phyloP scores from a whole-genome alignment of 2,888 invertebrate species.

The Pachydiplax longipennis region DNA sequence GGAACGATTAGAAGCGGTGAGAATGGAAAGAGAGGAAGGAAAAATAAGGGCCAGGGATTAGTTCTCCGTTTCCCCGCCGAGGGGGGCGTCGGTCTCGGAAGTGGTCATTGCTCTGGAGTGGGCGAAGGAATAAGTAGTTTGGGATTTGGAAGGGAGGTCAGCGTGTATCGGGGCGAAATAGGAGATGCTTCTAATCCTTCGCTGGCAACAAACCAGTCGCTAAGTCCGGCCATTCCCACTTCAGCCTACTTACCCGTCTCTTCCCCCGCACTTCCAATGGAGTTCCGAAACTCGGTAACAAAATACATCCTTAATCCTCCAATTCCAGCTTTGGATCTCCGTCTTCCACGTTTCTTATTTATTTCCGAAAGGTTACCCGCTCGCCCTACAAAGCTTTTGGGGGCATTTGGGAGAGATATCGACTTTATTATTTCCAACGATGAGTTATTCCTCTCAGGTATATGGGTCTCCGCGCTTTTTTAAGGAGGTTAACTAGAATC shows the following conservation, averaged over 20 bases:
- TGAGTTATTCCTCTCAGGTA: too few species aligned
- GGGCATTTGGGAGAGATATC: too few species aligned
- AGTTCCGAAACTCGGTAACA: slow-evolving; percentile 4
- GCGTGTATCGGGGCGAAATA: background rate
- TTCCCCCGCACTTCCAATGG: background rate
- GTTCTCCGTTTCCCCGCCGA: background rate
- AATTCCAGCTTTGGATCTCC: background rate
- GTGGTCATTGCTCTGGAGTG: background rate
- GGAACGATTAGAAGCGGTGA: background rate
- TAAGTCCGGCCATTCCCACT: slow-evolving; percentile 1
- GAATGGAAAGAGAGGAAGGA: background rate
- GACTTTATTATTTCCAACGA: too few species aligned
- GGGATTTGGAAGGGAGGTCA: background rate
- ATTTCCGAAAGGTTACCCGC: too few species aligned
- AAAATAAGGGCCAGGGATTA: background rate
- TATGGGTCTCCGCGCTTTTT: too few species aligned
- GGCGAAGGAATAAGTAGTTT: background rate
- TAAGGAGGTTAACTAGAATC: too few species aligned
- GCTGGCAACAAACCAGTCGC: slow-evolving; percentile 15
- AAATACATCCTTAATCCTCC: slow-evolving; percentile 33
- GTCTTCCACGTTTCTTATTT: background rate
- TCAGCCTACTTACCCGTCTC: slow-evolving; percentile 21
- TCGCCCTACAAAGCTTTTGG: too few species aligned
- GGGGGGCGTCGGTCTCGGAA: background rate
- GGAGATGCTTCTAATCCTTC: slow-evolving; percentile 27